Base-by-base conservation (phyloP, 2,888 invertebrate species). In the Drosophila melanosoma region DNA sequence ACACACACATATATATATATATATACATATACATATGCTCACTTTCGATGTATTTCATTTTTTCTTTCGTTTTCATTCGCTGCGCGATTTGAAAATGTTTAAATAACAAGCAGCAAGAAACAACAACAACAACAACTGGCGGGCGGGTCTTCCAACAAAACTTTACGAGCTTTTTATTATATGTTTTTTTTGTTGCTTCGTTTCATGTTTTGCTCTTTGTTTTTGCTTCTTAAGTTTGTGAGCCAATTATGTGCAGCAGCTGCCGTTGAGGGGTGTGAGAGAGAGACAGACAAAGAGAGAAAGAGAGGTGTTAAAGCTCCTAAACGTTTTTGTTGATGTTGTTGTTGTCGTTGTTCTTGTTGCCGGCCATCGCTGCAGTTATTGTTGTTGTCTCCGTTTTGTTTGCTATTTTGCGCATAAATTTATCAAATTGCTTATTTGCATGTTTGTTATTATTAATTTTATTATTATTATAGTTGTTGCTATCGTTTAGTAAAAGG, bases 1-100 rank as follows among this genome's bases (percentile, higher is more conserved):
- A 42, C 20, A 40, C n/a, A 42, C 3, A 32, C 7, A 26, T 3
- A 48, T 1, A 33, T 15, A 48, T n/a, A n/a, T 3, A 29, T 15
- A 33, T 40, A 64, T 20, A 63, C 32, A 58, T 63, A 63, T 64
- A 75, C 63, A 79, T 84, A 84, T 87, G 89, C 84, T 87, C 79
- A 87, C 87, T 87, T 87, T 89, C 87, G 89, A 89, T 87, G 87
- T 87, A 84, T 87, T 79, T 89, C 85, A 87, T 87, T 87, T 87
- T 85, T 84, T 87, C 89, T 87, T 87, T 87, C 87, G 89, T 89
- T 87, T 87, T 87, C 89, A 87, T 87, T 87, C 87, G 87, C 89
- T 89, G 89, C 71, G 89, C 87, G 87, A 89, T 87, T 87, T 79
- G 81, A 89, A 87, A 87, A 87, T 89, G 84, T 87, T 87, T 87